These are phyloP conservation scores for Quadriops clusia DNA, from an alignment of 2,888 invertebrate species.

Conservation along the genomic window DNA sequence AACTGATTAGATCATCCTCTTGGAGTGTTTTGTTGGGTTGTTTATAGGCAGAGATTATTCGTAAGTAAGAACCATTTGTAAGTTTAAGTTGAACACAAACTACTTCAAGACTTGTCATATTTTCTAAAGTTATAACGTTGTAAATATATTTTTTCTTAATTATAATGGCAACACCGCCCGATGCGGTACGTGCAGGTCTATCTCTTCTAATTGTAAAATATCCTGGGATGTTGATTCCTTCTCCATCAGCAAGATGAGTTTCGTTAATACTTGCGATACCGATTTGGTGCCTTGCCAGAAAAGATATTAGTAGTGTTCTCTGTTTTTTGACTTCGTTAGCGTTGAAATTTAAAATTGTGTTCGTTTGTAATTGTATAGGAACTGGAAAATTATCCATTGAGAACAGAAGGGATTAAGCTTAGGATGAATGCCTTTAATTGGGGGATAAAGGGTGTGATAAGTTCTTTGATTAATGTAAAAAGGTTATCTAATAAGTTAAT, in stretches of 20 bases:
- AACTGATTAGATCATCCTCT: not conserved
- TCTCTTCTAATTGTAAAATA: slow-evolving; percentile 7
- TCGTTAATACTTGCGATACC: slow-evolving; percentile 10
- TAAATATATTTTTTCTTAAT: slow-evolving; percentile 2
- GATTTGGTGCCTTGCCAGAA: slow-evolving; percentile 8
- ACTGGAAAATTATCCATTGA: not conserved
- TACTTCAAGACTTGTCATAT: not conserved
- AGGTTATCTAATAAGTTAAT: too few relatives aligned
- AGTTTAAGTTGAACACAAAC: too few relatives aligned
- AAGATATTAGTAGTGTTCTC: slow-evolving; percentile 7
- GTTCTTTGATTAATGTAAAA: too few relatives aligned
- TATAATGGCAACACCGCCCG: slow-evolving; percentile 11
- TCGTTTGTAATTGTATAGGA: not conserved
- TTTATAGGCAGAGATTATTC: slow-evolving; percentile 3
- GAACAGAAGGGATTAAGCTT: not conserved
- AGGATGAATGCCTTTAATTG: too few relatives aligned
- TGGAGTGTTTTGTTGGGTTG: slow-evolving; percentile 2
- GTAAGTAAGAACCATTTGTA: too few relatives aligned
- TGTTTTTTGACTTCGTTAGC: slow-evolving; percentile 5
- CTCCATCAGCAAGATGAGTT: slow-evolving; percentile 9
- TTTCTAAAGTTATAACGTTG: not conserved
- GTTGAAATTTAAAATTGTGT: slow-evolving; percentile 6
- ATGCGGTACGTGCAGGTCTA: slow-evolving; percentile 7
- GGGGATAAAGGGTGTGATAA: too few relatives aligned
- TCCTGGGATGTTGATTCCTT: slow-evolving; percentile 9